Percentiles rank a stretch among this genome's conserved stretches.
Conservation (phyloP, 1,140 invertebrate genomes). For the Zaprionus gabonicus region DNA sequence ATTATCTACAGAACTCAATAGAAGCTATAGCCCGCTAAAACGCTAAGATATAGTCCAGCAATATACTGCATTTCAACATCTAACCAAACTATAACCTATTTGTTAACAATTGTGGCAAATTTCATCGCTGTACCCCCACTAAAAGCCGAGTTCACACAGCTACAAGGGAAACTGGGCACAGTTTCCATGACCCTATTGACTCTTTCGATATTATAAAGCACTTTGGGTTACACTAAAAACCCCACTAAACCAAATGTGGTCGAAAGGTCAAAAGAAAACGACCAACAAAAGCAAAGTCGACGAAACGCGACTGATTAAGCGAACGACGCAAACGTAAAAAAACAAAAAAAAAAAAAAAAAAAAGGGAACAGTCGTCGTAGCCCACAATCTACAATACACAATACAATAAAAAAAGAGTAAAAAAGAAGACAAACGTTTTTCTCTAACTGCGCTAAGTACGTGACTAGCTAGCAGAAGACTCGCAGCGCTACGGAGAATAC, state of each 20-base stretch:
- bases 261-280: constrained; percentile 6
- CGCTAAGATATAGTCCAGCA: neutral
- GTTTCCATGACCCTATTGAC: constrained; percentile 2
- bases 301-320: constrained; percentile 15
- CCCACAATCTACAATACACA: constrained; percentile 1
- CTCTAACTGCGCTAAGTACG: constrained; percentile 6
- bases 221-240: constrained; percentile 4
- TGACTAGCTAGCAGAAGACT: neutral
- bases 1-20: neutral
- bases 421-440: neutral
- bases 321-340: neutral
- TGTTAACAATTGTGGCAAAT: neutral
- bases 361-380: neutral
- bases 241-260: constrained; percentile 4
- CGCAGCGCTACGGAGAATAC: neutral
- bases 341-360: neutral
- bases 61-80: neutral
- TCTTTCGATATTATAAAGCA: constrained; percentile 10
- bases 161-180: neutral
- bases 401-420: neutral
- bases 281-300: constrained; percentile 3
- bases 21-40: neutral
- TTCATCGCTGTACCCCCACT: neutral
- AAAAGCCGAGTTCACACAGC: constrained; percentile 1
- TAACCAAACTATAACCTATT: neutral